These are phyloP conservation scores for Morpho helenor DNA, from an alignment of 2,888 invertebrate species.

Conservation along the genomic window DNA sequence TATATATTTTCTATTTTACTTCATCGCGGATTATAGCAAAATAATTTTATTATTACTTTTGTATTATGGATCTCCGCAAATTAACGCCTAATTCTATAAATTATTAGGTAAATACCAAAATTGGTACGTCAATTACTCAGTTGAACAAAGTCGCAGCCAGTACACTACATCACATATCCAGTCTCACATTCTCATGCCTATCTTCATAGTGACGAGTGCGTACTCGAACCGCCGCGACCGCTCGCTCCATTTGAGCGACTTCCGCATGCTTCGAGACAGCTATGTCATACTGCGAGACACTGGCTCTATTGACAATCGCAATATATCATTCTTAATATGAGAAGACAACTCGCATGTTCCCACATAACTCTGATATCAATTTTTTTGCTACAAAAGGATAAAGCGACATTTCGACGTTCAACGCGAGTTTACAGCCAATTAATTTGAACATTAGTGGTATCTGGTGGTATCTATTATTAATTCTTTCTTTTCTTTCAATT, in stretches of 20 bases:
- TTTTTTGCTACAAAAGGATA: not conserved
- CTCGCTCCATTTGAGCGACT: slow-evolving; percentile 19
- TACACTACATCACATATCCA: not conserved
- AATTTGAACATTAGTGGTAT: no score
- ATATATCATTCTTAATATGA: slow-evolving; percentile 2
- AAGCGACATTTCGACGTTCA: no score
- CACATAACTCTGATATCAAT: slow-evolving; percentile 4
- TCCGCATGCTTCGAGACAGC: slow-evolving; percentile 21
- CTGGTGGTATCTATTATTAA: no score
- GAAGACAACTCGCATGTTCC: slow-evolving; percentile 7
- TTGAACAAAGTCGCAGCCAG: not conserved
- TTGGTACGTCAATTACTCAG: not conserved
- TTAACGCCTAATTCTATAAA: no score
- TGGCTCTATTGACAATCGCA: slow-evolving; percentile 9
- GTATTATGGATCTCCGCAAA: no score
- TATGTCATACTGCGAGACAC: slow-evolving; percentile 19
- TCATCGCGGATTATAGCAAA: no score
- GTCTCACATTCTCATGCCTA: not conserved
- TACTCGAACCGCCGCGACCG: slow-evolving; percentile 2
- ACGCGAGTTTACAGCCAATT: no score
- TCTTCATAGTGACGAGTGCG: not conserved
- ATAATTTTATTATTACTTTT: no score
- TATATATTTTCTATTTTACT: no score
- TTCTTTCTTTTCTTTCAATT: no score
- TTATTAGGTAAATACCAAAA: no score